Conservation (phyloP, 2,888 invertebrate genomes). For the Hirtodrosophila duncani region DNA sequence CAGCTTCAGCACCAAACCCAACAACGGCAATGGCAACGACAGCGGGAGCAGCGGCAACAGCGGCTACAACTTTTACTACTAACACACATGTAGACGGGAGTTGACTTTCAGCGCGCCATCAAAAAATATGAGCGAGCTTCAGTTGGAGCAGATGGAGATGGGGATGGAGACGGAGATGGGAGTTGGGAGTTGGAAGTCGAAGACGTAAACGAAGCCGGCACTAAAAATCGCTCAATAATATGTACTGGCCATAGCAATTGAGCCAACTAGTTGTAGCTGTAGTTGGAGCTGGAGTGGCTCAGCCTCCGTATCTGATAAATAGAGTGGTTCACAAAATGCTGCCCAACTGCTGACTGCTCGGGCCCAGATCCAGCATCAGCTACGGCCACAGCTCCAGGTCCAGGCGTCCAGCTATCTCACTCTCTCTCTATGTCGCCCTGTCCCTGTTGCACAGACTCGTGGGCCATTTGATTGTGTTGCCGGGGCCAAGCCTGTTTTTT, state of each 20-base stretch:
- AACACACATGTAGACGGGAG: constrained; percentile 48
- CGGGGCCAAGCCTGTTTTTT: constrained; percentile 68
- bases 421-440: not conserved
- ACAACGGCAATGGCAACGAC: constrained; percentile 1
- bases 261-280: constrained; percentile 66
- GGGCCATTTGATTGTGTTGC: constrained; percentile 62
- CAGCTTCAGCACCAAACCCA: constrained; percentile 10
- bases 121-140: constrained; percentile 71
- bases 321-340: constrained; percentile 75
- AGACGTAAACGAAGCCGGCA: constrained; percentile 40
- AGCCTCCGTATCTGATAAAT: constrained; percentile 67
- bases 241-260: constrained; percentile 68
- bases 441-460: no score
- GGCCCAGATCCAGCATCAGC: constrained; percentile 39
- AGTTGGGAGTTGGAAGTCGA: no score
- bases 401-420: constrained; percentile 14
- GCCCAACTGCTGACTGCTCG: no score
- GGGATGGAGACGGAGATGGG: constrained; percentile 6
- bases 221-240: constrained; percentile 74
- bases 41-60: constrained; percentile 28
- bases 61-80: constrained; percentile 70
- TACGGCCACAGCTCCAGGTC: constrained; percentile 35
- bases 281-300: constrained; percentile 2
- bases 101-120: constrained; percentile 72
- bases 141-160: constrained; percentile 15